Base-by-base conservation (phyloP, 2,797 vertebrate species). In the Pseudomugil gertrudae region DNA sequence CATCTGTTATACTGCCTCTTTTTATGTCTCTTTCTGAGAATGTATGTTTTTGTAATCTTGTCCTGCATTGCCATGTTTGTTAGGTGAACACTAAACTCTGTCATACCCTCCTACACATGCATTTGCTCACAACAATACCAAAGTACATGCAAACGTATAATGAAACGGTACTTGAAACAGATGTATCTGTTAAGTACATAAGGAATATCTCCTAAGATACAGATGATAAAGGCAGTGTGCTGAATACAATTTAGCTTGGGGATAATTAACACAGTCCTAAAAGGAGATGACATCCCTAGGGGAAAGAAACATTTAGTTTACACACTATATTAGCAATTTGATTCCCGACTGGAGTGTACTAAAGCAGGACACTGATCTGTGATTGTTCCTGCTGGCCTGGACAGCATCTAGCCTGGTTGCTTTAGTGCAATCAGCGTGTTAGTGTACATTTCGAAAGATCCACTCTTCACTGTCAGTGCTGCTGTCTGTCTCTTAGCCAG, bases 331-430 rank as follows among this genome's bases (percentile, higher is more conserved):
- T 70, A 27, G 38, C 4, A 3, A 45, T 67, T 69, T 19, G 36
- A 67, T 79, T 32, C 21, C 26, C 6, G 3, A 48, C 21, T 64
- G 7, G 57, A 14, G 40, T 62, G 60, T 43, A 36, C 63, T 69
- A 73, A 36, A 70, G 36, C n/a, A 35, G 33, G 29, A 48, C 51
- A 48, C 48, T 24, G 38, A 67, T 65, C 26, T n/a, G 33, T 5
- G 11, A 71, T 40, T 59, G 43, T 50, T 52, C 45, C 23, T 13
- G 2, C 52, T 21, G 14, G 32, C 15, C 27, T 43, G 24, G 48
- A 38, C 48, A 23, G 36, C 19, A 14, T 14, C 14, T 36, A 23
- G 13, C 50, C 21, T 35, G 48, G 24, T 19, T 50, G n/a, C 38
- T 26, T 30, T 33, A 36, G 23, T 35, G 24, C 35, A 23, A 61